A percentile compares a stretch with the other conserved stretches of the same genome.
Evolutionary conservation across 2,797 vertebrate species (phyloP).

Genomic region (Propithecus deckenii): DNA sequence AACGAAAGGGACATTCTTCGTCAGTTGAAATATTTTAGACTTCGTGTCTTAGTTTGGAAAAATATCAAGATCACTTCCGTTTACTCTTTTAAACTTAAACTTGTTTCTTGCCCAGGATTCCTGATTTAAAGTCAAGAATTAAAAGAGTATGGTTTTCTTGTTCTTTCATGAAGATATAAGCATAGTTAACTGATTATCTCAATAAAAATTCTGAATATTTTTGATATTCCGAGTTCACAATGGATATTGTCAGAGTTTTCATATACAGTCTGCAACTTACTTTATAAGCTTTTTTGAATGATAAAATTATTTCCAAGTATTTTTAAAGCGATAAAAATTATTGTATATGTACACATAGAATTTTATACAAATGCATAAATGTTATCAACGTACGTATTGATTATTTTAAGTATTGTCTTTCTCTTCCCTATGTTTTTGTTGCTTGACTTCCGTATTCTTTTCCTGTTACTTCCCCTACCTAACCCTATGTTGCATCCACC

Average conservation of each 20-base stretch:
- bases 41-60: neutral
- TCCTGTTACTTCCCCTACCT: neutral
- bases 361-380: neutral
- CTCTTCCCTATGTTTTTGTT: neutral
- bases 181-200: neutral
- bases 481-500: neutral
- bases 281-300: neutral
- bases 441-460: neutral
- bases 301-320: neutral
- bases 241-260: neutral
- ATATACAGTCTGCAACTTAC: neutral
- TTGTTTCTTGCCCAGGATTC: neutral
- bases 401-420: neutral
- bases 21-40: constrained; percentile 19
- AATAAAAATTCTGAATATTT: neutral
- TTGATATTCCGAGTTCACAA: neutral
- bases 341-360: neutral
- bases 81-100: neutral
- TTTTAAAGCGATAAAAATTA: neutral
- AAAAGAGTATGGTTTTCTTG: neutral
- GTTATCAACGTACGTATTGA: neutral
- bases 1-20: neutral
- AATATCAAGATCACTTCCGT: neutral
- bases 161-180: neutral
- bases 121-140: neutral